phyloP scores from a whole-genome alignment of 2,888 invertebrate genomes.

The Pinctada fucata region DNA sequence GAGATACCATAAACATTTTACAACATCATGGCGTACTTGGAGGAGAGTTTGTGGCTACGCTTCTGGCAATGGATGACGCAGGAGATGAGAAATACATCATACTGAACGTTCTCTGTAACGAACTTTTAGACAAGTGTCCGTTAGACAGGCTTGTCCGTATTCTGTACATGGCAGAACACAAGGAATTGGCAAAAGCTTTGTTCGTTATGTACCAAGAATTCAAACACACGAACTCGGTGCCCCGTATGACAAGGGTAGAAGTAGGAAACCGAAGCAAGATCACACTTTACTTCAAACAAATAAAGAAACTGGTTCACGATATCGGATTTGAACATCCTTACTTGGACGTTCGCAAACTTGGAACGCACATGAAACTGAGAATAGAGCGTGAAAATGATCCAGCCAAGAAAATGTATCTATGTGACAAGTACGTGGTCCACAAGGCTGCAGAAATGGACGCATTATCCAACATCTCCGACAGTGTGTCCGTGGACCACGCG shows the following conservation, averaged over 20 bases:
- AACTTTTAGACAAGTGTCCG: background rate
- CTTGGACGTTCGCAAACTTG: conserved; percentile 6
- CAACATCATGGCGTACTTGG: no score
- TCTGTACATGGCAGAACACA: conserved; percentile 2
- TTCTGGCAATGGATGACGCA: no score
- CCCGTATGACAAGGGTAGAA: conserved; percentile 6
- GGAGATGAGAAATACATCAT: background rate
- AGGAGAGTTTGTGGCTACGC: no score
- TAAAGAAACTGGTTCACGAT: conserved; percentile 33
- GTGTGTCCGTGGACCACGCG: conserved; percentile 3
- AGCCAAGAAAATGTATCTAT: conserved; percentile 4
- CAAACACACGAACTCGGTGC: background rate
- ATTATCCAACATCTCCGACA: conserved; percentile 8
- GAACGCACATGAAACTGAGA: conserved; percentile 8
- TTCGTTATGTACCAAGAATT: conserved; percentile 4
- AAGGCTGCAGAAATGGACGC: conserved; percentile 36
- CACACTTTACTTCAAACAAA: conserved; percentile 23
- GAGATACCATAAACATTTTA: no score
- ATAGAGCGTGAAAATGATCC: conserved; percentile 22
- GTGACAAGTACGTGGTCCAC: conserved; percentile 26
- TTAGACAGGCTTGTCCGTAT: background rate
- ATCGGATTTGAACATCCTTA: conserved; percentile 28
- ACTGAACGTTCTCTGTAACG: background rate
- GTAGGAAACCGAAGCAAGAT: conserved; percentile 16
- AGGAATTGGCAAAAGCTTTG: conserved; percentile 8